These are phyloP conservation scores for Takifugu ocellatus DNA, from an alignment of 2,797 vertebrate species.

Conservation along the genomic window DNA sequence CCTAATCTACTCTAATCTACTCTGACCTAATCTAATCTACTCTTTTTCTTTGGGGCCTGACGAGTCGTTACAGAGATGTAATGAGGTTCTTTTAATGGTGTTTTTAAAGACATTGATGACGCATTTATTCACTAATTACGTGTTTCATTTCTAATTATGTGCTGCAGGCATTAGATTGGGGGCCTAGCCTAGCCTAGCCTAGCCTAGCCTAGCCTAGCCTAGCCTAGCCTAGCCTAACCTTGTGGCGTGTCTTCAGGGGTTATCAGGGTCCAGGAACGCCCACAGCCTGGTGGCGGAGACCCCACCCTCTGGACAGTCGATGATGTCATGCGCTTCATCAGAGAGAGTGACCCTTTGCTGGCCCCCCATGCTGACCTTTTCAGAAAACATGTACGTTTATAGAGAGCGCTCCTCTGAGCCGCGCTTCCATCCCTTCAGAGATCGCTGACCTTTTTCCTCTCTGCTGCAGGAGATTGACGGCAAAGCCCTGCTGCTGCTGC, in stretches of 20 bases:
- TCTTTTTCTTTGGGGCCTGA: too few species aligned
- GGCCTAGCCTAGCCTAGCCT: too few species aligned
- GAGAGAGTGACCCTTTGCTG: slow-evolving; percentile 89
- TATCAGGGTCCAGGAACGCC: slow-evolving; percentile 73
- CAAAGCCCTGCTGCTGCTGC: slow-evolving; percentile 91
- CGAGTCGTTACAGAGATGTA: too few species aligned
- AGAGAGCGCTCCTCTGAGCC: not conserved
- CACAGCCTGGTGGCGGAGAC: slow-evolving; percentile 79
- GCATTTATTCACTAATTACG: not conserved
- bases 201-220: too few species aligned
- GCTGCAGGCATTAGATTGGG: too few species aligned
- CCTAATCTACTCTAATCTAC: too few species aligned
- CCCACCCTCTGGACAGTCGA: slow-evolving; percentile 92
- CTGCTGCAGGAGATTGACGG: slow-evolving; percentile 92
- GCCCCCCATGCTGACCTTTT: slow-evolving; percentile 96
- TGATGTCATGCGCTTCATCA: slow-evolving; percentile 96
- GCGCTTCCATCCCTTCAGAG: too few species aligned
- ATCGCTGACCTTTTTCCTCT: not conserved
- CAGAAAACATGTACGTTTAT: slow-evolving; percentile 88
- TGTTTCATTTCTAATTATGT: too few species aligned
- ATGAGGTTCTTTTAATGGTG: too few species aligned
- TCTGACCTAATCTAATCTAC: too few species aligned
- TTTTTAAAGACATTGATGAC: too few species aligned
- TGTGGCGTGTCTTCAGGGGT: slow-evolving; percentile 36
- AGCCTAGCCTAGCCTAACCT: too few species aligned